Evolutionary conservation across 2,888 invertebrate species (phyloP), one percentile per base, ranked within the genome.

Genomic region (Netelia melanura): DNA sequence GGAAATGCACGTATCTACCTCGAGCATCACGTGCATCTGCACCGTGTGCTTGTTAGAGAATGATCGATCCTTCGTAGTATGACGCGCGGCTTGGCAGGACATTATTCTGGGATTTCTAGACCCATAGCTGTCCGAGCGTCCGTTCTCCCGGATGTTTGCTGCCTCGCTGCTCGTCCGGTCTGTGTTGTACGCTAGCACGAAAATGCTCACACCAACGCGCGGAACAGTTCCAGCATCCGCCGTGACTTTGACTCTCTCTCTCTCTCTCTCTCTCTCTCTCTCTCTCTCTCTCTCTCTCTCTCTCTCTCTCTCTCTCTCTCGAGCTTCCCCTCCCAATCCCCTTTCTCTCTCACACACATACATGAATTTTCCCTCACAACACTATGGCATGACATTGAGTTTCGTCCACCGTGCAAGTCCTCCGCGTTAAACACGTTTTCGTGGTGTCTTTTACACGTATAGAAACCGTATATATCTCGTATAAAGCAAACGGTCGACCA

Each of bases 21-120:
- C 65, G 61, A 58, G 68, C 64, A 83, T 79, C 75, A 71, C 65
- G 78, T 79, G 79, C 85, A 83, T 75, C 82, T 83, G 83, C 70
- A 75, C 82, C 82, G 80, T 86, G 56, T 72, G 84, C 84, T 84
- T 80, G 84, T 80, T 80, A 84, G 72, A 48, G 84, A 89, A 89
- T 90, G 89, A 90, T 90, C 89, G 90, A 90, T 90, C 75, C 86
- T 74, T 87, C 67, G 71, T 83, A 81, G 87, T 87, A 87, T 89
- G 89, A 89, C 87, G 87, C 88, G 30, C 84, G 88, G 81, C 85
- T 83, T 87, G 87, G 88, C 87, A 86, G 87, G 86, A 85, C 88
- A 88, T 90, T 88, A 89, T 88, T 88, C 86, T 75, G 71, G 74
- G 64, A 61, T 77, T 77, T 77, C 58, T 30, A 65, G 83, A 74